phyloP scores from a whole-genome alignment of 2,888 invertebrate species.

The Agonopterix heracliana region DNA sequence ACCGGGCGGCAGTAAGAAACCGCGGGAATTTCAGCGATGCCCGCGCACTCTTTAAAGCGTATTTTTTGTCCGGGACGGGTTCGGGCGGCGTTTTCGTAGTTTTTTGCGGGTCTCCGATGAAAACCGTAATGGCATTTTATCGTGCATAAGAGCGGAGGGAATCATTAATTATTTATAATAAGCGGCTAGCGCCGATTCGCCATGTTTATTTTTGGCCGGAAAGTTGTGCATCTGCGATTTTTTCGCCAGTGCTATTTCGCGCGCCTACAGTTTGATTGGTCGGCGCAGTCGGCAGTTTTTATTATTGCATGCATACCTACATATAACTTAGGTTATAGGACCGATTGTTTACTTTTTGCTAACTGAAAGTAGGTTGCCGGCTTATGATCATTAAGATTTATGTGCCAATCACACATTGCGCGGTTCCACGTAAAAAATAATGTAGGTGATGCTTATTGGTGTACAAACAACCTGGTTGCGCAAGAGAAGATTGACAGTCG shows the following conservation, averaged over 20 bases:
- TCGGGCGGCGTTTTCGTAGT: conserved; percentile 60
- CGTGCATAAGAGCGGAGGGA: conserved; percentile 71
- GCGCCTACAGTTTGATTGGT: conserved; percentile 13
- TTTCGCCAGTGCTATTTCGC: conserved; percentile 37
- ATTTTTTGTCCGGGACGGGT: conserved; percentile 59
- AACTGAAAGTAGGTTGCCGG: conserved; percentile 31
- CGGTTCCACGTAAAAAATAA: conserved; percentile 20
- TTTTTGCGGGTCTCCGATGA: conserved; percentile 68
- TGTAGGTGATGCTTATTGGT: conserved; percentile 7
- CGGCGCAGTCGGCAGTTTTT: neutral
- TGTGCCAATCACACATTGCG: conserved; percentile 28
- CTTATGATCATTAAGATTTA: conserved; percentile 35
- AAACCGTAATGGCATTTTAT: conserved; percentile 76
- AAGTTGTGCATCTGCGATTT: conserved; percentile 33
- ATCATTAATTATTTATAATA: conserved; percentile 77
- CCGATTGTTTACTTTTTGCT: conserved; percentile 12
- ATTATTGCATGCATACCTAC: conserved; percentile 8
- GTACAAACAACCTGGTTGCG: conserved; percentile 1
- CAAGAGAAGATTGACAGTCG: neutral
- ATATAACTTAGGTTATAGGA: neutral
- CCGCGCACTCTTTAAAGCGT: conserved; percentile 67
- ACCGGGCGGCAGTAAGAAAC: conserved; percentile 65
- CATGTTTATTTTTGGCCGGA: conserved; percentile 49
- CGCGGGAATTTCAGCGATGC: conserved; percentile 71
- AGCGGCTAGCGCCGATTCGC: conserved; percentile 67